Base-by-base conservation (phyloP, 2,797 vertebrate species). In the Sardinella longiceps region DNA sequence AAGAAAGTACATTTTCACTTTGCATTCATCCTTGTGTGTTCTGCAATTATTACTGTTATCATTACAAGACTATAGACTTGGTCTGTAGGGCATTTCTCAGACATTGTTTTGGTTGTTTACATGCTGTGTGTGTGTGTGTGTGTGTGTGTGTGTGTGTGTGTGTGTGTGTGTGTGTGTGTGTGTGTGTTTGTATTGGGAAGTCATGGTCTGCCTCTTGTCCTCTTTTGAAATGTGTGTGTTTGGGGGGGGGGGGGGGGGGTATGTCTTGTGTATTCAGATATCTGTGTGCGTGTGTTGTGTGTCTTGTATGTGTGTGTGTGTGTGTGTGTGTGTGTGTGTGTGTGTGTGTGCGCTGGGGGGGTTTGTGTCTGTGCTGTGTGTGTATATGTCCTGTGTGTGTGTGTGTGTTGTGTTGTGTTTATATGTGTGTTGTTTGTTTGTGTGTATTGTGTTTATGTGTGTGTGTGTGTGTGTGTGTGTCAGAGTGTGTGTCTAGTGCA, bases 1-100 rank as follows among this genome's bases (percentile, higher is more conserved):
- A n/a, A 63, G 25, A 14, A 63, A n/a, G n/a, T n/a, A n/a, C n/a
- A 63, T 63, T 12, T 63, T 63, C 25, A 30, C 58, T 28, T 63
- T 63, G 58, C n/a, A 63, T 63, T 63, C 28, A 28, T 30, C 53
- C 53, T 63, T 63, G 60, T 63, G 25, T 63, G 60, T 63, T 63
- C 25, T 30, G 11, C 28, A 63, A 63, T 63, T 30, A 63, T 63
- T 63, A 63, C 25, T 30, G 25, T 63, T 63, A 63, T 63, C 60
- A 30, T 63, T 30, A 63, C 60, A 63, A 63, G 60, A 63, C 60
- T 63, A 28, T 30, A 30, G 11, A 30, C 60, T 63, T 14, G 60
- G 60, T 63, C 11, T 63, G 25, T 10, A 63, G 25, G 60, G 25
- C 28, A 28, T 30, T 63, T 28, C 30, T 10, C 25, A 56, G 53